A percentile compares a stretch with the other conserved stretches of the same genome.
Conservation (phyloP, 2,888 invertebrate species). For the Ormia ochracea region DNA sequence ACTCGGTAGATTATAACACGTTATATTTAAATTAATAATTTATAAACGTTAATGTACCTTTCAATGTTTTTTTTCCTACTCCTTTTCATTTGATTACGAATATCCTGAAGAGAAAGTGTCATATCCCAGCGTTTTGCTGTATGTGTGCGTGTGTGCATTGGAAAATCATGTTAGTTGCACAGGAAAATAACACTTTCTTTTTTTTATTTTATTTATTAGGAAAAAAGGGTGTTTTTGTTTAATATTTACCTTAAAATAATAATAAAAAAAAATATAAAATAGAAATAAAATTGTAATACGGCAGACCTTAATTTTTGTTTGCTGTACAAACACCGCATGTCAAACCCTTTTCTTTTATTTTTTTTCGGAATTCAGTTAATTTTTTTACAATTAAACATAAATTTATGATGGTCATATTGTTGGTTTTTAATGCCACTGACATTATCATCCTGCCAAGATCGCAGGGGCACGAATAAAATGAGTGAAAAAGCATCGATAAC, state of each 20-base stretch:
- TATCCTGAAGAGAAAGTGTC: conserved; percentile 54
- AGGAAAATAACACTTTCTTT: conserved; percentile 50
- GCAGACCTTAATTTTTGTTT: conserved; percentile 22
- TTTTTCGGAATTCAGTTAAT: conserved; percentile 35
- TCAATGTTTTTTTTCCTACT: background rate
- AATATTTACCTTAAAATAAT: conserved; percentile 41
- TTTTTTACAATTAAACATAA: conserved; percentile 51
- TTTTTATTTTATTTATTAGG: background rate
- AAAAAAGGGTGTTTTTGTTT: conserved; percentile 50
- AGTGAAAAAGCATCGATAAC: too few species aligned
- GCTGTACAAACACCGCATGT: conserved; percentile 47
- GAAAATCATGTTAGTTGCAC: conserved; percentile 56
- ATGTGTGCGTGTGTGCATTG: background rate
- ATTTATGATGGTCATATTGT: conserved; percentile 55
- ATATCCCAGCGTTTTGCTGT: conserved; percentile 33
- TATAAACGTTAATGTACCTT: conserved; percentile 57
- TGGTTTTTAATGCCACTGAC: conserved; percentile 34
- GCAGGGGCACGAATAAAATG: background rate
- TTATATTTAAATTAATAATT: conserved; percentile 62
- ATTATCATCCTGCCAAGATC: conserved; percentile 37
- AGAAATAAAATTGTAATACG: conserved; percentile 10
- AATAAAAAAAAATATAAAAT: too few species aligned
- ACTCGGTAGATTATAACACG: conserved; percentile 49
- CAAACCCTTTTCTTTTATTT: conserved; percentile 54
- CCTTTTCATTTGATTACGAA: background rate